Conservation (phyloP, 2,888 invertebrate species). For the Synergus umbraculus region DNA sequence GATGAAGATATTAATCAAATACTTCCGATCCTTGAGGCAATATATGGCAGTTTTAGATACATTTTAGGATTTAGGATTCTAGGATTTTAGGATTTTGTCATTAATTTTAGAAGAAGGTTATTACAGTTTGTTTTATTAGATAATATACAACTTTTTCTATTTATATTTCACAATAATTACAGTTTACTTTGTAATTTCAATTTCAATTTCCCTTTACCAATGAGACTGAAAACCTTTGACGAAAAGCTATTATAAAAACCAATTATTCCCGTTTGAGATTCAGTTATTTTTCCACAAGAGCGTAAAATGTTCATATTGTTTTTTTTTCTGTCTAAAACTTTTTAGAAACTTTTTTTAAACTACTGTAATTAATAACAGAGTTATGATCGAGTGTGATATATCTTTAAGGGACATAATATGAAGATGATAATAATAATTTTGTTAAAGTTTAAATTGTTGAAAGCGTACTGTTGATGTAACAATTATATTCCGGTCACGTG, state of each 20-base stretch:
- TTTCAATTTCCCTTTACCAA: not conserved
- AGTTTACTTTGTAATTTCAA: not conserved
- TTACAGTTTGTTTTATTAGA: no score
- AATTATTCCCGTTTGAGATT: not conserved
- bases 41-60: not conserved
- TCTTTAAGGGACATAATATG: no score
- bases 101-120: not conserved
- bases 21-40: not conserved
- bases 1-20: not conserved
- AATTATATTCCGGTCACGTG: conserved; percentile 25
- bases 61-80: no score
- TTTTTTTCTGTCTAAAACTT: not conserved
- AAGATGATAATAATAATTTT: not conserved
- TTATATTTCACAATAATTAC: not conserved
- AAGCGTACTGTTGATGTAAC: conserved; percentile 26
- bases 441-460: not conserved
- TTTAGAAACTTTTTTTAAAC: no score
- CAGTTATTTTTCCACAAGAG: not conserved
- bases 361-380: no score
- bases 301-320: not conserved
- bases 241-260: not conserved
- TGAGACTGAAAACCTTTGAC: not conserved
- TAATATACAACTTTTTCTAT: not conserved
- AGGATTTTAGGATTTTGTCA: not conserved
- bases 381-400: no score